A percentile compares a stretch with the other conserved stretches of the same genome.
Evolutionary conservation across 1,140 invertebrate species (phyloP).

Genomic region (Apis florea): DNA sequence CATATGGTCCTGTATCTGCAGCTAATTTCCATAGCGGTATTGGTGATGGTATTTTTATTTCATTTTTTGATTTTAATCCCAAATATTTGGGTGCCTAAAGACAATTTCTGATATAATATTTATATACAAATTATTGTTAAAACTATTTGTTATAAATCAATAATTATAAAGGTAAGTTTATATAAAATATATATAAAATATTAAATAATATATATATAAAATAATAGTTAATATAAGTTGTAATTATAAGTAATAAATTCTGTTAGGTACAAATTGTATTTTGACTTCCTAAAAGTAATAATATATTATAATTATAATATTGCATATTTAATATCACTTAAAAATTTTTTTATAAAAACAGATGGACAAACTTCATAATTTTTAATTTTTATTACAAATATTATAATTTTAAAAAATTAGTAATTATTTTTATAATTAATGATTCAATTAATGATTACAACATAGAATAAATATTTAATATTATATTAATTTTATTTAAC

Average conservation of each 20-base stretch:
- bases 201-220: neutral
- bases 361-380: too few species aligned
- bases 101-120: slow-evolving; percentile 6
- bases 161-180: neutral
- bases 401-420: too few species aligned
- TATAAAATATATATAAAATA: neutral
- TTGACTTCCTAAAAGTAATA: neutral
- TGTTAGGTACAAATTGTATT: neutral
- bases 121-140: neutral
- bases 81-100: slow-evolving; percentile 48
- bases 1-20: slow-evolving; percentile 83
- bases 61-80: slow-evolving; percentile 29
- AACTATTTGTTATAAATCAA: neutral
- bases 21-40: slow-evolving; percentile 83
- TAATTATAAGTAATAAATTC: neutral
- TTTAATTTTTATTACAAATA: too few species aligned
- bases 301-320: neutral
- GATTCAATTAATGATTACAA: too few species aligned
- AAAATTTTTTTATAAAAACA: neutral
- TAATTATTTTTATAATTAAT: too few species aligned
- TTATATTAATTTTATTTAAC: too few species aligned
- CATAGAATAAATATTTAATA: too few species aligned
- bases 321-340: too few species aligned
- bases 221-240: neutral
- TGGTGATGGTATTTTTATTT: slow-evolving; percentile 63